Conservation (phyloP, 2,888 invertebrate genomes). For the Eristalis pertinax region DNA sequence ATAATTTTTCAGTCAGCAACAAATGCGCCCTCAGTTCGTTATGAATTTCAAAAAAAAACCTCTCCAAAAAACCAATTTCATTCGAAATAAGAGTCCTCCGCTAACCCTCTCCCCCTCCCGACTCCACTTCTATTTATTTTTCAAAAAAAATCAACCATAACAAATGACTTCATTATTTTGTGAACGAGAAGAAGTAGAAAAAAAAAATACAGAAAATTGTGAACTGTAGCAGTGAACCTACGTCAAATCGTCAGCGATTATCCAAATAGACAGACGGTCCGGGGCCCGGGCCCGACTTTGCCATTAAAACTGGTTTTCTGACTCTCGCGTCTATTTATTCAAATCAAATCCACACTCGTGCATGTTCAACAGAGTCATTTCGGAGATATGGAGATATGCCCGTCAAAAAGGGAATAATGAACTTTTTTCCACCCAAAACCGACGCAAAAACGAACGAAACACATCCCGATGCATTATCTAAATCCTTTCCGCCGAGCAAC, state of each 20-base stretch:
- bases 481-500: slow-evolving; percentile 50
- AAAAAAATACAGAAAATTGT: neutral
- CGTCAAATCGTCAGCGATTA: slow-evolving; percentile 59
- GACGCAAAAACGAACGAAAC: slow-evolving; percentile 9
- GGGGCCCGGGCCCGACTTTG: slow-evolving; percentile 13
- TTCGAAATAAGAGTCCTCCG: neutral
- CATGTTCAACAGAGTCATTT: slow-evolving; percentile 51
- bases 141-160: slow-evolving; percentile 17
- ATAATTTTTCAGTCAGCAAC: neutral
- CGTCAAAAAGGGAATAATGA: slow-evolving; percentile 53
- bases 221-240: slow-evolving; percentile 48
- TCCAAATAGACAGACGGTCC: slow-evolving; percentile 59
- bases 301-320: slow-evolving; percentile 63
- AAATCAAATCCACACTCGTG: slow-evolving; percentile 64
- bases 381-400: slow-evolving; percentile 24
- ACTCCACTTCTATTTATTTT: slow-evolving; percentile 8
- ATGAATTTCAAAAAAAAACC: neutral
- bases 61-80: neutral
- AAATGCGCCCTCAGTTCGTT: neutral
- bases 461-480: slow-evolving; percentile 68
- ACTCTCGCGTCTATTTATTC: slow-evolving; percentile 55
- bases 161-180: slow-evolving; percentile 47
- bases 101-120: too few relatives aligned
- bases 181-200: neutral
- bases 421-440: slow-evolving; percentile 30